Conservation (phyloP, 2,797 vertebrate species). For the Rhabdophis nuchalis region DNA sequence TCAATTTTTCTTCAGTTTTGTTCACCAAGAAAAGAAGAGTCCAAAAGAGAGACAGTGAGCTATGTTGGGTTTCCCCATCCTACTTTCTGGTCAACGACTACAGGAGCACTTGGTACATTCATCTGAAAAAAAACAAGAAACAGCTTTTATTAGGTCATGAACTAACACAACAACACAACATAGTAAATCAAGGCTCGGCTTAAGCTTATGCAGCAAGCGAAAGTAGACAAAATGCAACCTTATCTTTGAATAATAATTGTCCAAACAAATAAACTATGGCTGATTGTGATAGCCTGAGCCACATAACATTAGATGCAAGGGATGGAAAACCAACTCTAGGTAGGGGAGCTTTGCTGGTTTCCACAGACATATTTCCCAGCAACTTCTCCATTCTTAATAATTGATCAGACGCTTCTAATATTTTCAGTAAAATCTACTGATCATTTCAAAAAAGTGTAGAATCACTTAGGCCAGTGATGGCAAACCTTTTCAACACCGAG, state of each 20-base stretch:
- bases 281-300: not conserved
- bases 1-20: not conserved
- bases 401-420: not conserved
- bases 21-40: not conserved
- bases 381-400: not conserved
- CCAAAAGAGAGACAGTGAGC: not conserved
- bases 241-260: not conserved
- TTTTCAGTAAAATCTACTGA: not conserved
- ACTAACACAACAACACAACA: not conserved
- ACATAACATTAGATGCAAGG: not conserved
- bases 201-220: not conserved
- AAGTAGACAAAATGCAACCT: not conserved
- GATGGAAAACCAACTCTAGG: not conserved
- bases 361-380: not conserved
- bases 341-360: not conserved
- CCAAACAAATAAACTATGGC: not conserved
- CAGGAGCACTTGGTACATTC: not conserved
- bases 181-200: not conserved
- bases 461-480: not conserved
- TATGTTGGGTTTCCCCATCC: not conserved
- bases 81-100: not conserved
- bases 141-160: not conserved
- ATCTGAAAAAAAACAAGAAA: not conserved
- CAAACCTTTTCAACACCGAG: too few species aligned
- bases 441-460: not conserved